Conservation (phyloP, 1,140 invertebrate species). For the Drosophila carrolli region DNA sequence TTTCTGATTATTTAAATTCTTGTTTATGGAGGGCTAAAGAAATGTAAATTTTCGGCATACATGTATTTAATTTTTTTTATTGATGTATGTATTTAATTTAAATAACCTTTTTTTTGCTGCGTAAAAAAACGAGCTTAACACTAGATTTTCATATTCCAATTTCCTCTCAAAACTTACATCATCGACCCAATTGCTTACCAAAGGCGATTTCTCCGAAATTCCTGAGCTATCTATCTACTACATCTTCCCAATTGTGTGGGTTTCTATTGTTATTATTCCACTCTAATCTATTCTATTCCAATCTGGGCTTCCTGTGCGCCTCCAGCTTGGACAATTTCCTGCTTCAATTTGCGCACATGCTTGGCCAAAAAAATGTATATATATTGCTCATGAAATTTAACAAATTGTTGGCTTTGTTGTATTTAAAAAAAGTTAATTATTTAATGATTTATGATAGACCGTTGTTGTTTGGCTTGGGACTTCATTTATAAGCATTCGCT, state of each 20-base stretch:
- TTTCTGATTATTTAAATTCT: background rate
- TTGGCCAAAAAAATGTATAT: constrained; percentile 3
- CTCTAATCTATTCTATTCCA: constrained; percentile 23
- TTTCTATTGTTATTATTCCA: constrained; percentile 23
- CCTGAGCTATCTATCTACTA: constrained; percentile 3
- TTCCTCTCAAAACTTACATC: constrained; percentile 24
- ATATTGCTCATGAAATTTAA: constrained; percentile 34
- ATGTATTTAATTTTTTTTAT: no score
- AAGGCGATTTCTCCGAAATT: constrained; percentile 26
- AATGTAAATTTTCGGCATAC: no score
- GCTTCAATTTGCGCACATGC: constrained; percentile 55
- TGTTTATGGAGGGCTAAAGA: background rate
- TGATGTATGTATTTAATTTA: background rate
- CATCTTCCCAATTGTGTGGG: constrained; percentile 45
- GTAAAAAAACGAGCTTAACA: no score
- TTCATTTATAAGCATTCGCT: constrained; percentile 79
- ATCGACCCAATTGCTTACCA: constrained; percentile 13
- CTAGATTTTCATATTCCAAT: background rate
- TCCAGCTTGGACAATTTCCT: constrained; percentile 65
- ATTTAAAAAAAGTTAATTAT: constrained; percentile 78
- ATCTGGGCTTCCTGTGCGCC: constrained; percentile 60
- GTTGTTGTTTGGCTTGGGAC: constrained; percentile 42
- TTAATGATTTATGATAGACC: constrained; percentile 80
- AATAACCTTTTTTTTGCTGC: background rate
- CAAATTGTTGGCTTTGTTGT: constrained; percentile 40